These are phyloP conservation scores for Drosophila paucipuncta DNA, from an alignment of 2,888 invertebrate species.

Conservation along the genomic window DNA sequence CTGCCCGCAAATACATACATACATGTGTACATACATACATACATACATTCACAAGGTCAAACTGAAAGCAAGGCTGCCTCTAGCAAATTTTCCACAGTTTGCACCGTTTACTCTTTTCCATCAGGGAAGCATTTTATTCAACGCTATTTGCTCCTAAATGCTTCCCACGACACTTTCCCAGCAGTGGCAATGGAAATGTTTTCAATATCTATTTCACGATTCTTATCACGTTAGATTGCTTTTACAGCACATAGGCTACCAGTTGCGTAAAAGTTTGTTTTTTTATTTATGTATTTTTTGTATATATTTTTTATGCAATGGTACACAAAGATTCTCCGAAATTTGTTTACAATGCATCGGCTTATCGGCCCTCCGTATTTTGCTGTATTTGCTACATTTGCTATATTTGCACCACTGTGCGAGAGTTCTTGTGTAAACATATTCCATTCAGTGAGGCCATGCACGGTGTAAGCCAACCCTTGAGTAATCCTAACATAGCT, in stretches of 20 bases:
- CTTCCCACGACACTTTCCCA: constrained; percentile 8
- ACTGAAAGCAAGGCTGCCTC: constrained; percentile 1
- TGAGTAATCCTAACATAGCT: constrained; percentile 43
- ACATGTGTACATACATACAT: background rate
- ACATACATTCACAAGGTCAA: constrained; percentile 19
- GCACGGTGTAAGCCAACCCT: constrained; percentile 5
- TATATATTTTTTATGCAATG: background rate
- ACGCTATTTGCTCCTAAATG: background rate
- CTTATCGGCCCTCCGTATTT: background rate
- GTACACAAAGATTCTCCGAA: background rate
- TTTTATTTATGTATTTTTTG: background rate
- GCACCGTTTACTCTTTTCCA: background rate
- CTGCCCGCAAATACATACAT: background rate
- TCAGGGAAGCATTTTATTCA: constrained; percentile 13
- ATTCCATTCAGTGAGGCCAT: constrained; percentile 29
- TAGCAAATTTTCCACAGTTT: background rate
- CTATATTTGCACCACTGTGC: constrained; percentile 23
- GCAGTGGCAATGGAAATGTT: constrained; percentile 12
- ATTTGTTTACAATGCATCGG: background rate
- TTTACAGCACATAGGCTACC: background rate
- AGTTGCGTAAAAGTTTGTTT: background rate
- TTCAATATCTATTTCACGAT: background rate
- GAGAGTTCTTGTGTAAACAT: constrained; percentile 28
- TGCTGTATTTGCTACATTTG: constrained; percentile 1
- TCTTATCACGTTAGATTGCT: background rate